Evolutionary conservation across 2,113 vertebrate species (phyloP), one percentile per base, ranked within the genome.

Genomic region (Syngnathus typhle): DNA sequence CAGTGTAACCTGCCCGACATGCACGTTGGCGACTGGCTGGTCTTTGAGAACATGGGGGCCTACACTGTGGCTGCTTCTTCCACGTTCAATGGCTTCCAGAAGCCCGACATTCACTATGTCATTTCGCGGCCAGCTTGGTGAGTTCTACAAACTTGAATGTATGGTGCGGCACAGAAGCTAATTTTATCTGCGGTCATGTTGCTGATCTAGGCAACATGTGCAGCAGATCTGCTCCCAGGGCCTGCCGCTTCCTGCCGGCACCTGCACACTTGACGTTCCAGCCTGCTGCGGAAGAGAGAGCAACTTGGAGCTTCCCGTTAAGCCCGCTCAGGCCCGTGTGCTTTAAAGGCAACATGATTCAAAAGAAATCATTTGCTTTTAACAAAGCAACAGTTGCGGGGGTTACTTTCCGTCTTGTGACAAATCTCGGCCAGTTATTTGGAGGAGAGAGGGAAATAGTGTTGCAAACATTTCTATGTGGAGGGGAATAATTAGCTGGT

Each of bases 11-110:
- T 99, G 81, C 97, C 96, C 0, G 96, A 99, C 70, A 71, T 98
- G 85, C 95, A 98, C 1, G 92, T 97, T 54, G 96, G 96, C 0
- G 97, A 98, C 61, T 98, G 96, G 97, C 88, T 98, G 90, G 85
- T 98, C 3, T 98, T 98, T 85, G 94, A 98, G 51, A 96, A 98
- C 87, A 99, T 98, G 97, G 97, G 97, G 0, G 97, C 97, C 49
- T 99, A 98, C 75, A 99, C 96, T 0, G 93, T 98, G 13, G 95
- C 96, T 0, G 95, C 95, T 1, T 90, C 96, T 37, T 99, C 97
- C n/a, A 98, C 95, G 23, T 98, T 99, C 88, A 98, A 98, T 1
- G 95, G 97, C 18, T 99, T 99, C 86, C 94, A 98, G 87, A 93
- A 92, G 68, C 96, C 96, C 0, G 90, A 95, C 47, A 93, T 98